Evolutionary conservation across 2,888 invertebrate species (phyloP).

Genomic region (Orthosia incerta): DNA sequence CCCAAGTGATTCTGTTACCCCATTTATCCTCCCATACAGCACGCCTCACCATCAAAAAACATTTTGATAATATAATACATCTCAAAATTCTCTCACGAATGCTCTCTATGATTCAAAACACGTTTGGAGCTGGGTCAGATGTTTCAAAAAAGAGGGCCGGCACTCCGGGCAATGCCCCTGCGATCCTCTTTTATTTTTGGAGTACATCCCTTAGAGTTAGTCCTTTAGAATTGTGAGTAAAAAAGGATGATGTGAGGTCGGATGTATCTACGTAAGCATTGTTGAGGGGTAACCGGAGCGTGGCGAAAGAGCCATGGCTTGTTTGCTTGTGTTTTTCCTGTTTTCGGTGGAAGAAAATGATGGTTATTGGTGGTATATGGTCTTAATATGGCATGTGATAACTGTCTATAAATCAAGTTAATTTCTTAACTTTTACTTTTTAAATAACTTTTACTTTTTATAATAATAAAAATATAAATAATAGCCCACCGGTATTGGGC

Average conservation of each 20-base stretch:
- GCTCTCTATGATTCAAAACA: conserved; percentile 70
- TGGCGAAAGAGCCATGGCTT: conserved; percentile 11
- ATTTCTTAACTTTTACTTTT: too few species aligned
- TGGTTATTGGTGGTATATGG: too few species aligned
- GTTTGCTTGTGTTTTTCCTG: conserved; percentile 10
- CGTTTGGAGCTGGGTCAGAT: conserved; percentile 72
- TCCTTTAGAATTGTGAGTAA: conserved; percentile 60
- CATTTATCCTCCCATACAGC: background rate
- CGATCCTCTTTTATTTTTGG: conserved; percentile 68
- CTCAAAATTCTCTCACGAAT: conserved; percentile 71
- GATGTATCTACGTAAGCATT: conserved; percentile 57
- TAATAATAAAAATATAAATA: too few species aligned
- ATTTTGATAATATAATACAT: conserved; percentile 56
- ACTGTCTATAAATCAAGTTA: too few species aligned
- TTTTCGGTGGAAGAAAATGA: background rate
- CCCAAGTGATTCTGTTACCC: conserved; percentile 13
- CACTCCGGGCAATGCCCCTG: conserved; percentile 72
- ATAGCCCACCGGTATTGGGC: too few species aligned
- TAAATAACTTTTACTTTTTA: too few species aligned
- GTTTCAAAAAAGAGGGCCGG: conserved; percentile 65
- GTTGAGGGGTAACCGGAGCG: conserved; percentile 33
- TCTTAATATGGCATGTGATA: too few species aligned
- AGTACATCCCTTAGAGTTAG: conserved; percentile 65
- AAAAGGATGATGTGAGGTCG: conserved; percentile 57
- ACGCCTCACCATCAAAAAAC: conserved; percentile 32